Evolutionary conservation across 2,797 vertebrate genomes (phyloP), one percentile per base, ranked within the genome.

Genomic region (Knipowitschia caucasica): DNA sequence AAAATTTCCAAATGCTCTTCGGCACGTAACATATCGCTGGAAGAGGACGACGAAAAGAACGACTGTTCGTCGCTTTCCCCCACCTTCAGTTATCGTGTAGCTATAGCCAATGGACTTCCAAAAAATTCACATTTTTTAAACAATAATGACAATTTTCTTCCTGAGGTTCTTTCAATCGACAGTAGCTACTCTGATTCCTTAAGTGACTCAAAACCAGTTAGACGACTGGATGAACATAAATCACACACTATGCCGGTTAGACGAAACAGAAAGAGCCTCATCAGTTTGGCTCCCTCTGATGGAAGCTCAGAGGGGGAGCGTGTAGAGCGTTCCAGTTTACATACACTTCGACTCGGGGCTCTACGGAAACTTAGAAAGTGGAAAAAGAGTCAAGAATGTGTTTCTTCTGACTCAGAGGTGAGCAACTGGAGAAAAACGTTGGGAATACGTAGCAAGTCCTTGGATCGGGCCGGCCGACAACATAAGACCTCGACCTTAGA

Each of bases 361-460:
- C 80, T 98, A 51, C 89, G 94, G 10, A 98, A 98, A 68, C 82
- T 99, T 35, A 91, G 95, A 45, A 98, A 98, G 82, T 99, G 96
- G 97, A 98, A 98, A 33, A 99, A 99, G 85, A 98, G 97, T 69
- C 97, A 98, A 76, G 97, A 99, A 67, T 98, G 92, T 49, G 94
- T 97, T 62, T 97, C 96, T n/a, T 98, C 97, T 3, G 97, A 99
- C 71, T 97, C 96, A 0, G 97, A 99, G 73, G 90, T 96, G 55
- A 98, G 95, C 89, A 92, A 94, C 0, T 92, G 94, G 93, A 95
- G 91, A 67, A 98, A 95, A 89, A 93, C 94, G 0, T 91, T 96
- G 75, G 97, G 95, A 20, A 93, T 99, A 49, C 84, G 97, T 75
- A 99, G 97, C 86, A 98, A 99, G 81, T 99, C 97, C 52, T 87